Evolutionary conservation across 2,113 vertebrate genomes (phyloP).

Genomic region (Caranx melampygus): DNA sequence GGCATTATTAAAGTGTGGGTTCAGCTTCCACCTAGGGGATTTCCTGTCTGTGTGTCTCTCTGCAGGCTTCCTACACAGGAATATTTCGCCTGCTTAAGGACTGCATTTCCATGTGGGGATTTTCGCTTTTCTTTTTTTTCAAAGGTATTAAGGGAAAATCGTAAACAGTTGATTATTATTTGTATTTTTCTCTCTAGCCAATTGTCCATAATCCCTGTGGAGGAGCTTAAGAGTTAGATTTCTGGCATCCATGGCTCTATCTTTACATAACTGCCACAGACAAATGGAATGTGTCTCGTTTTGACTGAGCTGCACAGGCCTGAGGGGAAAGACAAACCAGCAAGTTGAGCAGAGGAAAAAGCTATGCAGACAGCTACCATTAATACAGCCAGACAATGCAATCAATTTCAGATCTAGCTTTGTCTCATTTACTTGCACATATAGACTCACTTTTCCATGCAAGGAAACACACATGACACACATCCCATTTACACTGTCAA

Average conservation of each 20-base stretch:
- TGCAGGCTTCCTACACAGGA: slow-evolving; percentile 31
- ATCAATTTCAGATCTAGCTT: slow-evolving; percentile 57
- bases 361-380: slow-evolving; percentile 44
- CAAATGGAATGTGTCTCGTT: slow-evolving; percentile 51
- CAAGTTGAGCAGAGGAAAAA: slow-evolving; percentile 39
- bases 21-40: slow-evolving; percentile 57
- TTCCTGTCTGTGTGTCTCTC: slow-evolving; percentile 35
- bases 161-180: slow-evolving; percentile 75
- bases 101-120: slow-evolving; percentile 51
- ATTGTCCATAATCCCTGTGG: slow-evolving; percentile 74
- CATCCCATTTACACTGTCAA: slow-evolving; percentile 36
- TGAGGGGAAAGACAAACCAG: slow-evolving; percentile 43
- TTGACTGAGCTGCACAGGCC: slow-evolving; percentile 37
- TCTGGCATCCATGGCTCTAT: slow-evolving; percentile 57
- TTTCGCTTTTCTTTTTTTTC: slow-evolving; percentile 34
- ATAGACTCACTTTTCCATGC: slow-evolving; percentile 10
- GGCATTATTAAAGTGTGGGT: slow-evolving; percentile 34
- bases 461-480: slow-evolving; percentile 21
- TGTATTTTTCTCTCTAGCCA: slow-evolving; percentile 62
- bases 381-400: slow-evolving; percentile 58
- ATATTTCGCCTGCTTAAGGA: slow-evolving; percentile 51
- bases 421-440: slow-evolving; percentile 44
- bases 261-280: slow-evolving; percentile 60
- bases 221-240: slow-evolving; percentile 75
- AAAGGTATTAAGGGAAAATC: slow-evolving; percentile 63